These are phyloP conservation scores for Dendrolimus houi DNA, from an alignment of 2,888 invertebrate species.

Conservation along the genomic window DNA sequence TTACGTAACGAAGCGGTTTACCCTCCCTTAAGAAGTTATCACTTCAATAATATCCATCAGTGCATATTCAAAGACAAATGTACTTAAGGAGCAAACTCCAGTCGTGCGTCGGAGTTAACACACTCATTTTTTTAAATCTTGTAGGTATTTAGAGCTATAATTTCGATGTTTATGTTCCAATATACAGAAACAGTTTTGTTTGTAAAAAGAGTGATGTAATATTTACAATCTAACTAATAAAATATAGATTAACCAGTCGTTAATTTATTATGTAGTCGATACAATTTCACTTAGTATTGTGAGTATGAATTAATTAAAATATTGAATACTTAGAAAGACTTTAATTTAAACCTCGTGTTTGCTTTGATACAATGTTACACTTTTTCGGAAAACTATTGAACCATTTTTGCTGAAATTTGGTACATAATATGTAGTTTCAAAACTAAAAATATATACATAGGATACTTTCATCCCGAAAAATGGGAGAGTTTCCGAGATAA, in stretches of 20 bases:
- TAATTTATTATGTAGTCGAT: constrained; percentile 64
- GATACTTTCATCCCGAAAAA: too few relatives aligned
- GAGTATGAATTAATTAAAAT: constrained; percentile 62
- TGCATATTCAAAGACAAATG: neutral
- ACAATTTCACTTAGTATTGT: constrained; percentile 67
- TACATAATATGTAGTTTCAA: too few relatives aligned
- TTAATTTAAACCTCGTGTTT: neutral
- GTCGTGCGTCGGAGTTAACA: neutral
- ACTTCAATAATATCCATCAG: too few relatives aligned
- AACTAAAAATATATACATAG: too few relatives aligned
- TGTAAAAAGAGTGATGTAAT: constrained; percentile 29
- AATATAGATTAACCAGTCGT: constrained; percentile 48
- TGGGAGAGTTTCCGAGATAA: too few relatives aligned
- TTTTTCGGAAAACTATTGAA: too few relatives aligned
- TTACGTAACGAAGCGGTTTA: too few relatives aligned
- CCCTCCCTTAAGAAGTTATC: too few relatives aligned
- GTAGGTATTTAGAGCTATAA: constrained; percentile 10
- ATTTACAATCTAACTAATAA: constrained; percentile 21
- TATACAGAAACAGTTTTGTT: constrained; percentile 11
- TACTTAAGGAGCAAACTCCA: neutral
- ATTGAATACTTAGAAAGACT: constrained; percentile 43
- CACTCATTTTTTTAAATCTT: constrained; percentile 5
- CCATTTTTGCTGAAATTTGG: too few relatives aligned
- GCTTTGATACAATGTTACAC: too few relatives aligned
- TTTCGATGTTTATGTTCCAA: constrained; percentile 6